These are phyloP conservation scores for Xanthia togata DNA, from an alignment of 2,888 invertebrate species.

Conservation along the genomic window DNA sequence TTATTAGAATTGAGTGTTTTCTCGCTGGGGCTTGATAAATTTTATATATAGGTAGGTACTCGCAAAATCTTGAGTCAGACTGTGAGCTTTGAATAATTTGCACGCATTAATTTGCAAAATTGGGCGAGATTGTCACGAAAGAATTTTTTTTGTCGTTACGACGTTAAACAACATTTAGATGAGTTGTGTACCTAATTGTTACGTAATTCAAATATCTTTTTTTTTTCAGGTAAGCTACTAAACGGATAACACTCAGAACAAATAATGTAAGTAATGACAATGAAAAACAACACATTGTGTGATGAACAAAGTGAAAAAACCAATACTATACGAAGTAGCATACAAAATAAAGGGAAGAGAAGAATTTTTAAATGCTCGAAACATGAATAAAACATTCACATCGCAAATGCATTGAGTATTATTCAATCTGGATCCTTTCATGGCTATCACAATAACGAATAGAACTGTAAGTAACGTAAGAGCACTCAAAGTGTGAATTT, in stretches of 20 bases:
- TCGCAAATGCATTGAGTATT: constrained; percentile 47
- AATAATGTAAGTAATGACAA: constrained; percentile 36
- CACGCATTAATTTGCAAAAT: constrained; percentile 57
- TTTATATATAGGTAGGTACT: constrained; percentile 54
- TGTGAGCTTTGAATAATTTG: constrained; percentile 62
- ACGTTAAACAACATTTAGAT: constrained; percentile 3
- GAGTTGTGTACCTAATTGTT: background rate
- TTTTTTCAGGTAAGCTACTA: constrained; percentile 61
- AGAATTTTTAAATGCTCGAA: constrained; percentile 40
- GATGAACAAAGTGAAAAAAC: constrained; percentile 14
- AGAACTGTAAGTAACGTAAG: constrained; percentile 44
- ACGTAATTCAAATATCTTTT: constrained; percentile 11
- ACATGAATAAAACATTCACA: constrained; percentile 53
- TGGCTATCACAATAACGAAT: constrained; percentile 45
- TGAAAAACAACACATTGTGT: background rate
- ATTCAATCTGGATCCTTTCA: constrained; percentile 52
- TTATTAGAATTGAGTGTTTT: constrained; percentile 63
- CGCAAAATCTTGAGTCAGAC: constrained; percentile 53
- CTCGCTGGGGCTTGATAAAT: constrained; percentile 56
- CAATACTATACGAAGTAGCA: background rate
- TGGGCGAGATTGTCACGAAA: constrained; percentile 36
- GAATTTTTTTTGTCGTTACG: constrained; percentile 22
- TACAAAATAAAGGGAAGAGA: constrained; percentile 4
- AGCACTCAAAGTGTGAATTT: constrained; percentile 36
- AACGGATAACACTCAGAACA: constrained; percentile 4